Conservation (phyloP, 2,797 vertebrate genomes). For the Oreochromis mossambicus region DNA sequence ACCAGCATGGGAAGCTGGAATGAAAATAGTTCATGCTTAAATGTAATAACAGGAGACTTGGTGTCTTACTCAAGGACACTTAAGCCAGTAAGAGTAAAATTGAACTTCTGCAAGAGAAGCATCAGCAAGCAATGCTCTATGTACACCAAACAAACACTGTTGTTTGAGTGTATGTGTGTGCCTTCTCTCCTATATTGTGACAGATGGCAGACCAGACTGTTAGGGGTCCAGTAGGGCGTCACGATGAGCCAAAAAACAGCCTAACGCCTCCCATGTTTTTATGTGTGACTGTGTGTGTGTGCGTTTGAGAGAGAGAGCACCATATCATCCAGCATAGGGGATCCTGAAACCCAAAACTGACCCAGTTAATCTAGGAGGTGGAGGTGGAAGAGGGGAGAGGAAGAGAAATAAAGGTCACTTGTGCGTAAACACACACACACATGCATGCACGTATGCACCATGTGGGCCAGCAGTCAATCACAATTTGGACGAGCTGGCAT, state of each 20-base stretch:
- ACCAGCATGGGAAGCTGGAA: not conserved
- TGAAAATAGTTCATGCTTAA: constrained; percentile 21
- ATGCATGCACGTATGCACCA: not conserved
- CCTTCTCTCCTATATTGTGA: constrained; percentile 40
- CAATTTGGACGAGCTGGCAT: constrained; percentile 70
- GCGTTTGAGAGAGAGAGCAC: not conserved
- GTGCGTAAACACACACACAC: not conserved
- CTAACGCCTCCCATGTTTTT: constrained; percentile 24
- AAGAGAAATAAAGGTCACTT: constrained; percentile 7
- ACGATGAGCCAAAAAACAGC: constrained; percentile 47
- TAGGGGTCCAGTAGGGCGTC: constrained; percentile 43
- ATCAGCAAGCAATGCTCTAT: constrained; percentile 27
- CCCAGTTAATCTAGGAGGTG: constrained; percentile 66
- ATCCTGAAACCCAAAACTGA: constrained; percentile 70
- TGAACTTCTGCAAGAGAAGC: constrained; percentile 8
- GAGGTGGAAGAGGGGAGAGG: not conserved
- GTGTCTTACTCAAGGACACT: constrained; percentile 1
- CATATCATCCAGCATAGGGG: constrained; percentile 13
- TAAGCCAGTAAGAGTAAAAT: not conserved
- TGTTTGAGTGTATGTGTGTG: constrained; percentile 19
- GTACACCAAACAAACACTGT: constrained; percentile 41
- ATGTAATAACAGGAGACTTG: not conserved
- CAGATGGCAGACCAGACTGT: constrained; percentile 66
- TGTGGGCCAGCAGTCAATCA: constrained; percentile 73
- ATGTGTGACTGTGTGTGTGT: not conserved